Evolutionary conservation across 2,797 vertebrate genomes (phyloP).

Genomic region (Clarias fuscus): DNA sequence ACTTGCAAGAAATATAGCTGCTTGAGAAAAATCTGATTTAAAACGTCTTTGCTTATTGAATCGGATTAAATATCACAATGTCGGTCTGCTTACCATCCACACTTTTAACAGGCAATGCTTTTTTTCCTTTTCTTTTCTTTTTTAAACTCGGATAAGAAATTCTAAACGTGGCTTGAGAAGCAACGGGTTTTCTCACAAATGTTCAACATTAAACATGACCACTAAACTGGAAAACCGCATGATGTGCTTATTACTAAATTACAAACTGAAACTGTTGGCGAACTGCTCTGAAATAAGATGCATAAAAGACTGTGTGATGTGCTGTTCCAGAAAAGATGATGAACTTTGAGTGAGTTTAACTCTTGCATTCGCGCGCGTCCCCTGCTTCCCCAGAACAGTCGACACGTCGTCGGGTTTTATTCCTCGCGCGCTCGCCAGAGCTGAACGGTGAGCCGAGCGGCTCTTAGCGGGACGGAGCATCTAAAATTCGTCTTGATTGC

Average conservation of each 20-base stretch:
- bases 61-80: no score
- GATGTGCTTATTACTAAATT: no score
- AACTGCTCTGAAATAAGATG: not conserved
- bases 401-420: not conserved
- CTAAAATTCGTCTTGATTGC: not conserved
- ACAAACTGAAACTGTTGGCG: not conserved
- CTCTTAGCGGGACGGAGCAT: not conserved
- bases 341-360: not conserved
- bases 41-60: no score
- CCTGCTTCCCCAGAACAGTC: not conserved
- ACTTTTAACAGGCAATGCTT: not conserved
- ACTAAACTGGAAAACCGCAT: not conserved
- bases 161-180: no score
- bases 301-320: not conserved
- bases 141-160: not conserved
- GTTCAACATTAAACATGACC: not conserved
- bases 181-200: not conserved
- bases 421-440: slow-evolving; percentile 17
- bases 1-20: no score
- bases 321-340: no score
- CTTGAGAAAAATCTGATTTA: no score
- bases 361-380: not conserved
- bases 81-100: no score
- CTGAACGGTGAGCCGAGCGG: not conserved
- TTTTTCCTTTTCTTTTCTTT: not conserved